Evolutionary conservation across 2,113 vertebrate genomes (phyloP).

Genomic region (Ochotona curzoniae): DNA sequence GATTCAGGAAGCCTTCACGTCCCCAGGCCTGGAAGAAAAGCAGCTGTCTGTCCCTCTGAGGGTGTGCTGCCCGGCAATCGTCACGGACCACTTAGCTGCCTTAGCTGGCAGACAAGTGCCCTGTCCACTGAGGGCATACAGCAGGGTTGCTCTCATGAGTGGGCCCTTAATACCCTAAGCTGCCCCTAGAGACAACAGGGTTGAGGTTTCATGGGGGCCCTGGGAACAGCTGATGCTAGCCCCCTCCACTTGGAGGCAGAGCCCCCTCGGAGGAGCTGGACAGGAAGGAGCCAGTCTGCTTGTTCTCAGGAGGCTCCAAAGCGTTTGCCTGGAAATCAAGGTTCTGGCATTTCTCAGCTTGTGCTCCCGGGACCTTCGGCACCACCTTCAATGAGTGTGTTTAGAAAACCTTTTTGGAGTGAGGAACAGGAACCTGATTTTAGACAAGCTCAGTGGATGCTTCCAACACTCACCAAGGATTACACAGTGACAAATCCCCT

Average conservation of each 20-base stretch:
- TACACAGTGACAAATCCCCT: background rate
- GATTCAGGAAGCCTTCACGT: background rate
- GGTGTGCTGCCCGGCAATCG: background rate
- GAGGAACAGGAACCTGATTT: background rate
- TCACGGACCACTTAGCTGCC: background rate
- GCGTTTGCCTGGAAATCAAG: background rate
- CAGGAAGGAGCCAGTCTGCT: constrained; percentile 54
- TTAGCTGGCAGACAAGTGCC: background rate
- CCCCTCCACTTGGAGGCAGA: constrained; percentile 43
- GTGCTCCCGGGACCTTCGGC: background rate
- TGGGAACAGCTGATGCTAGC: constrained; percentile 24
- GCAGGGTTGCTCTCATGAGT: background rate
- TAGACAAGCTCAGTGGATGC: background rate
- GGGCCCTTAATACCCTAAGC: background rate
- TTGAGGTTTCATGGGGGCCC: background rate
- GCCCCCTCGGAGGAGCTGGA: background rate
- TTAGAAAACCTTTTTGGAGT: background rate
- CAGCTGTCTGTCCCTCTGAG: background rate
- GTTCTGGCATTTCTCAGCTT: background rate
- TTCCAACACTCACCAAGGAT: background rate
- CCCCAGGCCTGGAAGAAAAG: background rate
- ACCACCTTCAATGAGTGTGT: background rate
- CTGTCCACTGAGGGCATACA: background rate
- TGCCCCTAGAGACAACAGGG: background rate
- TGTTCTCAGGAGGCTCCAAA: constrained; percentile 3